phyloP scores from a whole-genome alignment of 1,140 invertebrate genomes.

The Scaptomyza hsui region DNA sequence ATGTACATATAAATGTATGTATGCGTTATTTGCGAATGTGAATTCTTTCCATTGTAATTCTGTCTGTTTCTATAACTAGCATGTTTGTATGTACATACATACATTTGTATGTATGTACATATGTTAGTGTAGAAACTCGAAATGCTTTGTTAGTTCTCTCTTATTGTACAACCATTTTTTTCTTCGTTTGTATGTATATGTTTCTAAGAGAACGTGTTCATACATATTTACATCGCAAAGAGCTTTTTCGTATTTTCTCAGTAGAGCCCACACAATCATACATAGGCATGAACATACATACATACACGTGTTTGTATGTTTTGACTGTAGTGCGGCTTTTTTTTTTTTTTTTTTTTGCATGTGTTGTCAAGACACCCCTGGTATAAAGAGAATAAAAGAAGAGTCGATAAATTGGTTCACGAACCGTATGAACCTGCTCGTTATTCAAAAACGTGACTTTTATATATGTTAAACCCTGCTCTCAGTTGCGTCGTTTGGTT shows the following conservation, averaged over 20 bases:
- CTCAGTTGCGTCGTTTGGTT: conserved; percentile 16
- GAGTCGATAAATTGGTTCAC: conserved; percentile 45
- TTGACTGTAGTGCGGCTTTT: conserved; percentile 31
- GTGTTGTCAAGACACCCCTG: conserved; percentile 43
- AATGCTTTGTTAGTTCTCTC: conserved; percentile 45
- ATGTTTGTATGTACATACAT: no score
- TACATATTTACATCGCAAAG: conserved; percentile 29
- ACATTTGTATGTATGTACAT: conserved; percentile 1
- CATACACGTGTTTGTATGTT: conserved; percentile 30
- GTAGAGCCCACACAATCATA: conserved; percentile 14
- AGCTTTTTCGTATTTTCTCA: conserved; percentile 24
- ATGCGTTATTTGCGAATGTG: conserved; percentile 38
- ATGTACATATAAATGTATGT: conserved; percentile 33
- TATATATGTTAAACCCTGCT: conserved; percentile 11
- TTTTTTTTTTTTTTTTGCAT: conserved; percentile 30
- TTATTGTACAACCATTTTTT: conserved; percentile 29
- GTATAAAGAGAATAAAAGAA: conserved; percentile 19
- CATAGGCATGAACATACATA: conserved; percentile 6
- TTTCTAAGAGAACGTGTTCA: conserved; percentile 6
- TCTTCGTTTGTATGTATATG: conserved; percentile 11
- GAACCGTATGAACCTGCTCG: conserved; percentile 46
- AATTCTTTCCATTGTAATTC: conserved; percentile 38
- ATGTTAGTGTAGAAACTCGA: conserved; percentile 31
- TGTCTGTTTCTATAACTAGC: conserved; percentile 33
- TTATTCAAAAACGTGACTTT: conserved; percentile 41